Percentiles rank a stretch among this genome's conserved stretches.
phyloP scores from a whole-genome alignment of 2,113 vertebrate species.

The cattle (Bos taurus) region DNA sequence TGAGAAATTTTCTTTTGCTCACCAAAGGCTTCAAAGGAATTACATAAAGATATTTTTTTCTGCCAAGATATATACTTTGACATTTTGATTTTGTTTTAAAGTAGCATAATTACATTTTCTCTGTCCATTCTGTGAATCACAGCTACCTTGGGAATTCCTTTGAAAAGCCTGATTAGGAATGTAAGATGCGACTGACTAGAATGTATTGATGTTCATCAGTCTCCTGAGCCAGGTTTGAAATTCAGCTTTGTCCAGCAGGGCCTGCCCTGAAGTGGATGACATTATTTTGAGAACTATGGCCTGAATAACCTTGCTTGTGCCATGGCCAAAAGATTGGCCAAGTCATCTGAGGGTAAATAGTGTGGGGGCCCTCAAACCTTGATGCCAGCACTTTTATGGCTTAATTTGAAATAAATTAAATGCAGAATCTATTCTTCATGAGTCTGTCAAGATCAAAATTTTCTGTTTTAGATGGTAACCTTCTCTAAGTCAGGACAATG shows the following conservation, averaged over 20 bases:
- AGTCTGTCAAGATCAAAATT: not conserved
- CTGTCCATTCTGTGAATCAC: slow-evolving; percentile 71
- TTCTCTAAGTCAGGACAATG: not conserved
- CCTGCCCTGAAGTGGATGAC: slow-evolving; percentile 49
- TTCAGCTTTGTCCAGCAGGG: slow-evolving; percentile 67
- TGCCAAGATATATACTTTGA: slow-evolving; percentile 33
- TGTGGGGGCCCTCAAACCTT: slow-evolving; percentile 42
- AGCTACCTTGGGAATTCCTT: slow-evolving; percentile 74
- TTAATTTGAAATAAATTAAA: not conserved
- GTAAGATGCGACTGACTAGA: slow-evolving; percentile 68
- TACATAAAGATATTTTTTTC: slow-evolving; percentile 26
- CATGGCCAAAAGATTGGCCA: slow-evolving; percentile 54
- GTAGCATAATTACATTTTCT: slow-evolving; percentile 69
- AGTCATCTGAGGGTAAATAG: slow-evolving; percentile 59
- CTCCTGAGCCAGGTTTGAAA: slow-evolving; percentile 71
- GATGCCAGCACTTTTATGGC: slow-evolving; percentile 34
- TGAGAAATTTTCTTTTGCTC: slow-evolving; percentile 29
- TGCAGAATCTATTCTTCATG: not conserved
- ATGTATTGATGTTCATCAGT: slow-evolving; percentile 68
- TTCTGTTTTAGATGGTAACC: not conserved
- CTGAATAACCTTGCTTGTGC: slow-evolving; percentile 34
- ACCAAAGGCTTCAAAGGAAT: slow-evolving; percentile 50
- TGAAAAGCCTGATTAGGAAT: slow-evolving; percentile 80
- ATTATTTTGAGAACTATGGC: slow-evolving; percentile 66
- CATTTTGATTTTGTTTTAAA: slow-evolving; percentile 72